Evolutionary conservation across 2,113 vertebrate genomes (phyloP).

Genomic region (Falco punctatus): DNA sequence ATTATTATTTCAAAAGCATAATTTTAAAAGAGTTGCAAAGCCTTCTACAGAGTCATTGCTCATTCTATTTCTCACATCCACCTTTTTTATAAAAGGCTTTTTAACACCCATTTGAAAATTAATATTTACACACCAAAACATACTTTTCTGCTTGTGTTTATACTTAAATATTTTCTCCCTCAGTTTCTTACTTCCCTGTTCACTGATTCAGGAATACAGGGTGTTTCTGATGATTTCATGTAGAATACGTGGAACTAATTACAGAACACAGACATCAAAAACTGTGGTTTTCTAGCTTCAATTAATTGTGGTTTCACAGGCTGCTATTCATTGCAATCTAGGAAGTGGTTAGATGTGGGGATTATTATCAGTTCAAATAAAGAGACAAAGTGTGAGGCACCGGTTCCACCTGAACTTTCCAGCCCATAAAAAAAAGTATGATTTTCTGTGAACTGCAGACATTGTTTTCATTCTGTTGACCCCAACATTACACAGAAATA

Average conservation of each 20-base stretch:
- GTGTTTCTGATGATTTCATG: constrained; percentile 27
- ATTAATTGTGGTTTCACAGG: constrained; percentile 24
- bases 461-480: not conserved
- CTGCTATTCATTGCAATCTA: not conserved
- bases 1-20: not conserved
- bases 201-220: not conserved
- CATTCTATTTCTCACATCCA: not conserved
- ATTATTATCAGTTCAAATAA: constrained; percentile 15
- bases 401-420: constrained; percentile 12
- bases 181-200: not conserved
- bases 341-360: constrained; percentile 42
- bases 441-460: not conserved
- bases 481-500: not conserved
- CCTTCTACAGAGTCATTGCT: not conserved
- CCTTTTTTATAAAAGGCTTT: not conserved
- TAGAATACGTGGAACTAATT: constrained; percentile 48
- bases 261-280: constrained; percentile 21
- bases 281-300: constrained; percentile 36
- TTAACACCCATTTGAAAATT: not conserved
- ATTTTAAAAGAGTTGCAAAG: not conserved
- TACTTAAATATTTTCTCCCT: not conserved
- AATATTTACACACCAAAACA: not conserved
- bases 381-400: not conserved
- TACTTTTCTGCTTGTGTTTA: not conserved
- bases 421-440: not conserved